These are phyloP conservation scores for Puntigrus tetrazona DNA, from an alignment of 2,113 vertebrate genomes.

Conservation along the genomic window DNA sequence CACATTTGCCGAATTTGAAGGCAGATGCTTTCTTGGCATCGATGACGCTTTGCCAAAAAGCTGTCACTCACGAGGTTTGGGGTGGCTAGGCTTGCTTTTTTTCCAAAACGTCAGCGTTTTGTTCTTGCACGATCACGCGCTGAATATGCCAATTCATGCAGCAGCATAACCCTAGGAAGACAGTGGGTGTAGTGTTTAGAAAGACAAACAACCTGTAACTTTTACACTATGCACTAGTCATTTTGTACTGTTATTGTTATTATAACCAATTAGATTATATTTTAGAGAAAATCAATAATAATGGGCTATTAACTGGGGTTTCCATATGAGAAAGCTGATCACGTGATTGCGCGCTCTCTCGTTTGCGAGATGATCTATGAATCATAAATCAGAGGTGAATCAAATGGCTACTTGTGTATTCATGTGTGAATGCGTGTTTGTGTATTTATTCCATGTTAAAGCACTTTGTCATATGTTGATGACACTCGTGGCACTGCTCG, in stretches of 20 bases:
- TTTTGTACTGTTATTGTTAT: background rate
- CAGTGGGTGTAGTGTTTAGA: background rate
- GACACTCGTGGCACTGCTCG: background rate
- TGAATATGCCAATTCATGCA: conserved; percentile 16
- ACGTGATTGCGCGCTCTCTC: background rate
- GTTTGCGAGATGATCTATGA: background rate
- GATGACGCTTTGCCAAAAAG: conserved; percentile 9
- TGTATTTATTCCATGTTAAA: conserved; percentile 16
- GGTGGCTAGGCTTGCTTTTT: conserved; percentile 2
- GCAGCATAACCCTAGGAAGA: background rate
- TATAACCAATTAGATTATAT: background rate
- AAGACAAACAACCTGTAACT: background rate
- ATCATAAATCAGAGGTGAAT: background rate
- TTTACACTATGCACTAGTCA: background rate
- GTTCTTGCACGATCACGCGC: background rate
- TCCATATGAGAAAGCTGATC: background rate
- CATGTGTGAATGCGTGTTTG: conserved; percentile 4
- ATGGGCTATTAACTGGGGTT: background rate
- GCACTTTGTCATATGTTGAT: background rate
- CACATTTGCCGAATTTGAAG: background rate
- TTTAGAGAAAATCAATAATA: background rate
- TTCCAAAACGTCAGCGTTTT: conserved; percentile 5
- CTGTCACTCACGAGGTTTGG: background rate
- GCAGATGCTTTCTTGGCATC: background rate
- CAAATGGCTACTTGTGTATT: conserved; percentile 5